These are phyloP conservation scores for Danionella cerebrum DNA, from an alignment of 2,113 vertebrate genomes.

Conservation along the genomic window DNA sequence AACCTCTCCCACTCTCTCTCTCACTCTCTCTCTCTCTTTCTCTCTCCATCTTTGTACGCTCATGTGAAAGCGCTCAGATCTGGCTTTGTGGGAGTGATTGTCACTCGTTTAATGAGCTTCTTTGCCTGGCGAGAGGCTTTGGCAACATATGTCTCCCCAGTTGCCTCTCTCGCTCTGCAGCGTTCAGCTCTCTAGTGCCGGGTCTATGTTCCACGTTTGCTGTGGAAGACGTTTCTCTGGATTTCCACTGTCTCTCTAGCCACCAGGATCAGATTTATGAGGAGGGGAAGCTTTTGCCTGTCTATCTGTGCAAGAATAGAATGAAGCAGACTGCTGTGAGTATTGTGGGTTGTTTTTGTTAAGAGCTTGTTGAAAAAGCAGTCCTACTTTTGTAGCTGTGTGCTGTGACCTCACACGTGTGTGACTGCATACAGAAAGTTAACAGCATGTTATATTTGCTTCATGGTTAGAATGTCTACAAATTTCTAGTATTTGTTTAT, in stretches of 20 bases:
- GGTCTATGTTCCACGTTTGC: constrained; percentile 13
- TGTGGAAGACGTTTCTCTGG: constrained; percentile 12
- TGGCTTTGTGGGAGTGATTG: constrained; percentile 70
- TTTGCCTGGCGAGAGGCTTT: constrained; percentile 64
- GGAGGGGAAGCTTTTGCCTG: constrained; percentile 18
- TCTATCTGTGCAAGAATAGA: constrained; percentile 26
- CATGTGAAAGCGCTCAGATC: constrained; percentile 62
- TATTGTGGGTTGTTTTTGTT: constrained; percentile 27
- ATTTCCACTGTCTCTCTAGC: not conserved
- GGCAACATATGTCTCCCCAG: constrained; percentile 61
- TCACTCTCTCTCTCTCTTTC: constrained; percentile 2
- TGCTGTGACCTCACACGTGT: constrained; percentile 29
- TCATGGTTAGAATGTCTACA: too few species aligned
- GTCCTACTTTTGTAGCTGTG: constrained; percentile 4
- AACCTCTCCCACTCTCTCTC: not conserved
- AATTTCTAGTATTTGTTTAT: too few species aligned
- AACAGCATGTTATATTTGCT: not conserved
- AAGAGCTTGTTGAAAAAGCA: constrained; percentile 1
- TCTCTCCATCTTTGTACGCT: constrained; percentile 22
- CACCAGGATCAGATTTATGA: constrained; percentile 35
- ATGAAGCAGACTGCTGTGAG: constrained; percentile 48
- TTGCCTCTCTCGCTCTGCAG: constrained; percentile 37
- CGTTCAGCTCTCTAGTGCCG: not conserved
- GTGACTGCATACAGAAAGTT: not conserved
- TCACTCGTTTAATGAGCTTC: constrained; percentile 71